Percentiles rank a stretch among this genome's conserved stretches.
phyloP scores from a whole-genome alignment of 2,113 vertebrate genomes.

The Mungos mungo region DNA sequence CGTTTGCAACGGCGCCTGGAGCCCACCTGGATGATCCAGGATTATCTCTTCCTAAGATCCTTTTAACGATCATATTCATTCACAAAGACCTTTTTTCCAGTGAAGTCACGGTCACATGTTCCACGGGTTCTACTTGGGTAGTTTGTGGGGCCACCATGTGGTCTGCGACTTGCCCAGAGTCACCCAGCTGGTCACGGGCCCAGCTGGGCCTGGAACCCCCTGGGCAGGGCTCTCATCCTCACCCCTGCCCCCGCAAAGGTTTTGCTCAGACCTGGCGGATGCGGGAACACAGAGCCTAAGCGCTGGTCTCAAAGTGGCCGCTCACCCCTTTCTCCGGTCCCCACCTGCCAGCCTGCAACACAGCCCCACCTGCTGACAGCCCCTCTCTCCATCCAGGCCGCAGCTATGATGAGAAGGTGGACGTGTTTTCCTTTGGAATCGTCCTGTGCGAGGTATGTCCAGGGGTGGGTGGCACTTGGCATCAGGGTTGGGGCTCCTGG shows the following conservation, averaged over 20 bases:
- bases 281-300: background rate
- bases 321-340: background rate
- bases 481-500: background rate
- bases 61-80: background rate
- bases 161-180: background rate
- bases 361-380: background rate
- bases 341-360: background rate
- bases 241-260: too few species aligned
- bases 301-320: accelerated
- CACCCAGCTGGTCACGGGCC: background rate
- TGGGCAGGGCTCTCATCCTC: background rate
- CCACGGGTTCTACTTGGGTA: too few species aligned
- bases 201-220: background rate
- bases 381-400: conserved; percentile 85
- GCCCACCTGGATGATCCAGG: background rate
- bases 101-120: background rate
- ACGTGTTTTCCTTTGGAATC: conserved; percentile 99
- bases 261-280: background rate
- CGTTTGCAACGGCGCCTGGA: background rate
- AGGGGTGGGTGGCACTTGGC: accelerated
- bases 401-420: conserved; percentile 97
- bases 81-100: background rate
- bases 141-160: background rate
- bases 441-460: conserved; percentile 94
- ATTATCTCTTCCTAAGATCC: background rate